Conservation (phyloP, 2,888 invertebrate species). For the Sussaba pulchella region DNA sequence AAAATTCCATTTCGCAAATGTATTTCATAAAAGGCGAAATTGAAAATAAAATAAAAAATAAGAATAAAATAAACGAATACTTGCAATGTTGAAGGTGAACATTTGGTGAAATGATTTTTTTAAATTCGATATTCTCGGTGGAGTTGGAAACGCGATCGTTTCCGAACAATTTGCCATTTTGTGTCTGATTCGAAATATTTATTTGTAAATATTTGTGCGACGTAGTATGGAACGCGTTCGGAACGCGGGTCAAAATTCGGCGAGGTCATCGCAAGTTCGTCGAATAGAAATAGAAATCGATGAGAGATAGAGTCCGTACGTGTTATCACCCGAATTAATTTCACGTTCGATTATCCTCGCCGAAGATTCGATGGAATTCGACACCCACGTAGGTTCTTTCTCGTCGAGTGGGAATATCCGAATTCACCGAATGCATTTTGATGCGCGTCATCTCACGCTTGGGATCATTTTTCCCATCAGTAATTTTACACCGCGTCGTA, state of each 20-base stretch:
- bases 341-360: slow-evolving; percentile 1
- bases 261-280: neutral
- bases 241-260: neutral
- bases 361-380: slow-evolving; percentile 9
- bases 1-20: slow-evolving; percentile 30
- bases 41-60: neutral
- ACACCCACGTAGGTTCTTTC: neutral
- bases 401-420: neutral
- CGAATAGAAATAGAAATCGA: slow-evolving; percentile 7
- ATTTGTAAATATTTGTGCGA: neutral
- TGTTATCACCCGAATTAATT: slow-evolving; percentile 17
- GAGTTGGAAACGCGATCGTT: neutral
- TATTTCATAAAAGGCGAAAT: slow-evolving; percentile 2
- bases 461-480: slow-evolving; percentile 59
- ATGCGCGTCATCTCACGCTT: slow-evolving; percentile 41
- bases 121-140: neutral
- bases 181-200: too few relatives aligned
- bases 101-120: neutral
- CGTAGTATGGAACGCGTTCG: neutral
- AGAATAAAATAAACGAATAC: neutral
- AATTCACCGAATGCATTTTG: too few relatives aligned
- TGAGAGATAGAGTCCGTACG: neutral
- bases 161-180: too few relatives aligned
- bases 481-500: slow-evolving; percentile 39
- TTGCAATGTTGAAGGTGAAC: slow-evolving; percentile 4